These are phyloP conservation scores for Azorinus chamasolen DNA, from an alignment of 2,888 invertebrate species.

Conservation along the genomic window DNA sequence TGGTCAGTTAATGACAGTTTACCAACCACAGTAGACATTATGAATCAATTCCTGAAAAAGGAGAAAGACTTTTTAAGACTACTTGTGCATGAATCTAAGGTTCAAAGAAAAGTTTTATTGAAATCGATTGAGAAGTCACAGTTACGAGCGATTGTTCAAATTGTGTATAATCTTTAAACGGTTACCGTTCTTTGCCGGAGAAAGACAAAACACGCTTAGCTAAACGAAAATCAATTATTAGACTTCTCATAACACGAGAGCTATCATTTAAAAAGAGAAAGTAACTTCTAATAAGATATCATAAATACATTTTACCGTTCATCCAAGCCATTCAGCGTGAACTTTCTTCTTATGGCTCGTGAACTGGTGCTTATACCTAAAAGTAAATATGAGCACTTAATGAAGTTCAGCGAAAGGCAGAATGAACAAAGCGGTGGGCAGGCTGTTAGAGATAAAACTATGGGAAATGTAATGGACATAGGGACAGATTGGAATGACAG, in stretches of 20 bases:
- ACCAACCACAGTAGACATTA: constrained; percentile 20
- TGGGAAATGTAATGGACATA: no score
- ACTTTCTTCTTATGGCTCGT: constrained; percentile 21
- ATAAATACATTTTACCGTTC: constrained; percentile 23
- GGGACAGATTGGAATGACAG: no score
- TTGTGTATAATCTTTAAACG: constrained; percentile 33
- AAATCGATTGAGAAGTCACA: constrained; percentile 28
- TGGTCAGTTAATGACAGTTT: constrained; percentile 51
- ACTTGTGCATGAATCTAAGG: constrained; percentile 19
- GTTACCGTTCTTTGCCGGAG: constrained; percentile 2
- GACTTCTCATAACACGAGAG: constrained; percentile 19
- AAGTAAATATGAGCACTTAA: constrained; percentile 45
- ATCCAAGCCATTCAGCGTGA: constrained; percentile 21
- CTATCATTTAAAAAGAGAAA: constrained; percentile 22
- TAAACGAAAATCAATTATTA: constrained; percentile 32
- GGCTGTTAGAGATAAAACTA: no score
- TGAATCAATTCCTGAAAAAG: constrained; percentile 22
- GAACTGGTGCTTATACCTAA: constrained; percentile 46
- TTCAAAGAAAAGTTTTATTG: constrained; percentile 23
- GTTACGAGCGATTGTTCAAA: constrained; percentile 36
- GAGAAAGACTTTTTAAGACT: constrained; percentile 31
- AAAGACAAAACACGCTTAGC: constrained; percentile 14
- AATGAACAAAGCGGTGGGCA: no score
- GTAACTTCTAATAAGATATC: constrained; percentile 25
- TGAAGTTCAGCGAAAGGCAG: constrained; percentile 15